These are phyloP conservation scores for Lasioglossum oenotherae DNA, from an alignment of 2,888 invertebrate species.

Conservation along the genomic window DNA sequence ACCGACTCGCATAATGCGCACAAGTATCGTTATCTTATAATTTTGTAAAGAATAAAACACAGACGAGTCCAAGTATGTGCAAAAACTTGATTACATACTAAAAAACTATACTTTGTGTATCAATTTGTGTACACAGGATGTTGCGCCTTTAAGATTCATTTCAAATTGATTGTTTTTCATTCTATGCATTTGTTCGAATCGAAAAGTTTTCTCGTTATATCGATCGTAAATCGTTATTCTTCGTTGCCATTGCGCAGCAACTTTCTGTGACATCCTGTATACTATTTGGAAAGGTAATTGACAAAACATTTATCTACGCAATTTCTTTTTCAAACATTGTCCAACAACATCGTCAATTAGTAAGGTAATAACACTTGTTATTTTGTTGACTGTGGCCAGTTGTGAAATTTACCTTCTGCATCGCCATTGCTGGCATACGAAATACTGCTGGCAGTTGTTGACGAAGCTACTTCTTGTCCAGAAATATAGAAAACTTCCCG, in stretches of 20 bases:
- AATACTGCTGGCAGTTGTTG: conserved; percentile 64
- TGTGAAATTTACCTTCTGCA: conserved; percentile 74
- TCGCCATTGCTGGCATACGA: conserved; percentile 72
- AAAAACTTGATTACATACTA: conserved; percentile 38
- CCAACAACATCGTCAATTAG: conserved; percentile 56
- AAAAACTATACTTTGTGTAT: conserved; percentile 46
- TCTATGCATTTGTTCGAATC: not conserved
- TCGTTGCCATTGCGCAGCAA: not conserved
- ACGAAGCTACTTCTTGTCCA: conserved; percentile 70
- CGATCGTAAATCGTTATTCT: not conserved
- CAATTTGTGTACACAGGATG: conserved; percentile 48
- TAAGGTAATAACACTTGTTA: conserved; percentile 64
- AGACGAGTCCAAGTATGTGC: conserved; percentile 42
- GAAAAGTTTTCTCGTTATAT: not conserved
- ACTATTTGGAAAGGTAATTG: conserved; percentile 26
- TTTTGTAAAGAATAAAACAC: conserved; percentile 43
- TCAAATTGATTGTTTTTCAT: not conserved
- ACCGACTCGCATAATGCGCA: conserved; percentile 68
- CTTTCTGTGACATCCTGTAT: conserved; percentile 42
- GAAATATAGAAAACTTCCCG: conserved; percentile 70
- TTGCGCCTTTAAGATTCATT: conserved; percentile 22
- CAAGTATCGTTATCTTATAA: conserved; percentile 40
- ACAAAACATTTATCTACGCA: conserved; percentile 45
- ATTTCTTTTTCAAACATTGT: conserved; percentile 37
- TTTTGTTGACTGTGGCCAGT: conserved; percentile 59